phyloP scores from a whole-genome alignment of 2,888 invertebrate genomes.

The Hypolimnas misippus region DNA sequence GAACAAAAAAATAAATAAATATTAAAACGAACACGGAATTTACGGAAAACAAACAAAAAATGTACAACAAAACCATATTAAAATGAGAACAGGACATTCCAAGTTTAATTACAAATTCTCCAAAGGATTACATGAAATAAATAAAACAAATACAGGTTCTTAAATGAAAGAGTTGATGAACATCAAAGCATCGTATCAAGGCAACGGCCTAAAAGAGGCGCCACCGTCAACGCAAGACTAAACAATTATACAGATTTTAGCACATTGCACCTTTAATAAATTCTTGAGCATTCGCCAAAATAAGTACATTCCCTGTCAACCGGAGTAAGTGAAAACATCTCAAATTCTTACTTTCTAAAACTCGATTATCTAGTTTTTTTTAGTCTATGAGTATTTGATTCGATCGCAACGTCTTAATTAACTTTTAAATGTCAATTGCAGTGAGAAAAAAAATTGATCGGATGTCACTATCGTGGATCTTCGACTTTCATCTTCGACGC shows the following conservation, averaged over 20 bases:
- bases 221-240: slow-evolving; percentile 45
- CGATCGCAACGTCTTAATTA: slow-evolving; percentile 39
- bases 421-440: slow-evolving; percentile 45
- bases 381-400: slow-evolving; percentile 6
- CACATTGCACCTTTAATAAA: slow-evolving; percentile 45
- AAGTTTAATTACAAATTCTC: neutral
- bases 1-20: too few species aligned
- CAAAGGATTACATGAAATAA: neutral
- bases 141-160: slow-evolving; percentile 14
- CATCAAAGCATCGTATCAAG: slow-evolving; percentile 4
- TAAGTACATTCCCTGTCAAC: slow-evolving; percentile 25
- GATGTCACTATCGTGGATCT: slow-evolving; percentile 37
- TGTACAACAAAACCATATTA: too few species aligned
- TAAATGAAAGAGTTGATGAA: slow-evolving; percentile 3
- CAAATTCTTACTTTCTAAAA: slow-evolving; percentile 47
- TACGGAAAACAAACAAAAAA: too few species aligned
- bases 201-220: slow-evolving; percentile 11
- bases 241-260: slow-evolving; percentile 50
- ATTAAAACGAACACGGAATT: too few species aligned
- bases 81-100: too few species aligned
- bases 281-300: slow-evolving; percentile 39
- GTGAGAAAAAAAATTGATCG: slow-evolving; percentile 35
- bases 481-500: slow-evolving; percentile 39
- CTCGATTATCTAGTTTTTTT: slow-evolving; percentile 41
- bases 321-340: slow-evolving; percentile 26